Percentiles rank a stretch among this genome's conserved stretches.
Evolutionary conservation across 2,888 invertebrate species (phyloP).

Genomic region (Eilema sororculum): DNA sequence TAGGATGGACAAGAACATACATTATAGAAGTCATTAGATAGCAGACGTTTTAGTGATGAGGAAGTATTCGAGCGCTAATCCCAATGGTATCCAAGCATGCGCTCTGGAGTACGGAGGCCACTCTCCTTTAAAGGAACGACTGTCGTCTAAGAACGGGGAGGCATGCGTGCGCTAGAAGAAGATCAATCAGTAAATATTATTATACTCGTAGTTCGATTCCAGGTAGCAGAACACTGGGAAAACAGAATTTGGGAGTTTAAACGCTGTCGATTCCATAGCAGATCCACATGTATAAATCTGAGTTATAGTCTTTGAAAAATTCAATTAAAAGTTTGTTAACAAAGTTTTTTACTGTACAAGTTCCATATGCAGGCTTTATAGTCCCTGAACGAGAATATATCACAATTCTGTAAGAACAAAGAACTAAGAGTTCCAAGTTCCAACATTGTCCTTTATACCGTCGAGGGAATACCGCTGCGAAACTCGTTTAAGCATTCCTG

Average conservation of each 20-base stretch:
- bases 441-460: neutral
- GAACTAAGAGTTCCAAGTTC: neutral
- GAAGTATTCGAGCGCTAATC: no score
- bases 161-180: neutral
- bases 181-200: no score
- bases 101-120: no score
- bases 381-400: conserved; percentile 1
- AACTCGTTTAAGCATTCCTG: neutral
- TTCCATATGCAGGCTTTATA: neutral
- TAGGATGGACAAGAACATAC: neutral
- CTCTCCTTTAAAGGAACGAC: neutral
- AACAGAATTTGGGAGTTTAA: no score
- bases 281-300: neutral
- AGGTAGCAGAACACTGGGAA: no score
- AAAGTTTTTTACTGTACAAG: neutral
- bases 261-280: no score
- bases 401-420: neutral
- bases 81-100: no score
- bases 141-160: neutral
- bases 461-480: neutral
- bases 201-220: no score
- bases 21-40: neutral
- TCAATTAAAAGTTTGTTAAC: neutral
- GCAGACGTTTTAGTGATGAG: neutral
- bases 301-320: neutral